Evolutionary conservation across 2,113 vertebrate genomes (phyloP), one percentile per base, ranked within the genome.

Genomic region (Eretmochelys imbricata): DNA sequence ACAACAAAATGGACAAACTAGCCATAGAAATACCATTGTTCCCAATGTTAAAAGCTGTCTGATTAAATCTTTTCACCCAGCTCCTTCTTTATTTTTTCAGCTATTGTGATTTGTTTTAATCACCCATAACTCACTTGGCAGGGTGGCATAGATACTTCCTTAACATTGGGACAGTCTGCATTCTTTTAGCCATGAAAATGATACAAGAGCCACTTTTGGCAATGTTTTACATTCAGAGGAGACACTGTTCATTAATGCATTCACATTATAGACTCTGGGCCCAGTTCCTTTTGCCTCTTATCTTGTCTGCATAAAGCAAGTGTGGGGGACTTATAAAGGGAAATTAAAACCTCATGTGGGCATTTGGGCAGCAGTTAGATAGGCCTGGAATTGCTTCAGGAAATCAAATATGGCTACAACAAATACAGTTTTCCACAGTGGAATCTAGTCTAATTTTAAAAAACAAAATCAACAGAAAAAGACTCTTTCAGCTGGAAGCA

Each of bases 391-490:
- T 84, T 94, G 48, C 72, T 94, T 91, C 55, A 96, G 53, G 85
- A 85, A 97, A 92, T 82, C 82, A 84, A 97, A 96, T 93, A 72
- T 75, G 85, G 46, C 46, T 55, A 84, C 35, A 85, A 50, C 31
- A 89, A 62, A 80, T 2, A 24, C 17, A 4, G 2, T 82, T 97
- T 69, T 95, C 51, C 50, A 80, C 62, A 93, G 24, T 89, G 89
- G 57, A 88, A 92, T 78, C 22, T 83, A 91, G 55, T 9, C 57
- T 55, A 88, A 80, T 87, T 94, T 96, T 95, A 94, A 85, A 84
- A 94, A 89, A 62, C 55, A 91, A 57, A 96, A 94, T 92, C 87
- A 98, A 89, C 76, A 93, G 55, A 95, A 96, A 85, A 87, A 88
- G 50, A 81, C 89, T 88, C 78, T 92, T 94, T 95, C 86, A 91